Base-by-base conservation (phyloP, 2,888 invertebrate species). In the Sinopyrophorus schimmeli region DNA sequence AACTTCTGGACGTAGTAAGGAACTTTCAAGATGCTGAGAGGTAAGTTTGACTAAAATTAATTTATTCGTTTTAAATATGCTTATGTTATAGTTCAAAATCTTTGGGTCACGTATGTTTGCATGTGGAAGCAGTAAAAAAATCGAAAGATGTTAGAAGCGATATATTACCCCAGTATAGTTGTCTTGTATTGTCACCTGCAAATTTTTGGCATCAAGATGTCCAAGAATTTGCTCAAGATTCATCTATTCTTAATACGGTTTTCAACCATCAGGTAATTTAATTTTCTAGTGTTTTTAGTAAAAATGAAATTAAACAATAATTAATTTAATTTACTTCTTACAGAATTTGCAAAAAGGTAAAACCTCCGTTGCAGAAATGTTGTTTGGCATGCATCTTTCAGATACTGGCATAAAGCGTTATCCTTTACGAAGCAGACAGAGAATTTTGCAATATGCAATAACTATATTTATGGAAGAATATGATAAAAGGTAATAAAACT, bases 381-480 rank as follows among this genome's bases (percentile, higher is more conserved):
- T 94, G 6, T 93, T 97, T 71, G 97, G 97, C 3, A 84, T 97
- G 79, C 89, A 87, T 56, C 81, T 95, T 64, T 86, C 88, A 58
- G 92, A 94, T 67, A 89, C 93, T 0, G 96, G 96, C 2, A 82
- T 96, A 46, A 92, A 92, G 69, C 78, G 91, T 23, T 92, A 92
- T 73, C 93, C 92, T 1, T 75, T 93, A 30, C 80, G 92, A 20
- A 86, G 88, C 16, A 79, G 93, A 1, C 88, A 92, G 52, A 80
- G 95, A 40, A 84, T 92, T 7, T 79, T 97, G 12, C 92, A 93
- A 65, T 97, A 88, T 69, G 92, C 95, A 5, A 78, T 97, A 44
- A 96, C 96, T 1, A 76, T 96, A 57, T 87, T 93, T 63, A 80
- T 93, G 47, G 85, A 86, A 63, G 81, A 87, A 51, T 86, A 89